These are phyloP conservation scores for Sparus aurata DNA, from an alignment of 2,797 vertebrate species.

Conservation along the genomic window DNA sequence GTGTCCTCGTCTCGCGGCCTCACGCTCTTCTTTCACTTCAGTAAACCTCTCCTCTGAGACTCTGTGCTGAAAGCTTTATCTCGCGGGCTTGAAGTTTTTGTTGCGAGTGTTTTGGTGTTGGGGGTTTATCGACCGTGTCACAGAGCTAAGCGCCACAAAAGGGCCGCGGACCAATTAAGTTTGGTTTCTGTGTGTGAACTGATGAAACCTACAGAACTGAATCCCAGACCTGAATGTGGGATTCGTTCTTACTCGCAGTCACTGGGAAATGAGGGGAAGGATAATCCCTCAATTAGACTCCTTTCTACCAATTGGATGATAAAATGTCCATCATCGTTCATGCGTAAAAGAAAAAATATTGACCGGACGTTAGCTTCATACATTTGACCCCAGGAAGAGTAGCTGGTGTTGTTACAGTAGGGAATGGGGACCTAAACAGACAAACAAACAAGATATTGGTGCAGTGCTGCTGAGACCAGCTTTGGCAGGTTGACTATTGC, in stretches of 20 bases:
- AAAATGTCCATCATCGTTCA: not conserved
- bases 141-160: not conserved
- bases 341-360: not conserved
- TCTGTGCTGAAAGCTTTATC: not conserved
- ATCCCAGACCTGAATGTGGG: not conserved
- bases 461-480: conserved; percentile 20
- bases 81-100: not conserved
- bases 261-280: not conserved
- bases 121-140: not conserved
- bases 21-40: not conserved
- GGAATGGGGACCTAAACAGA: not conserved
- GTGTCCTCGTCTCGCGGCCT: not conserved
- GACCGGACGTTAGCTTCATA: not conserved
- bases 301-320: not conserved
- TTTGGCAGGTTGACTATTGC: conserved; percentile 60
- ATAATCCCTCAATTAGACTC: not conserved
- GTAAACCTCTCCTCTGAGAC: not conserved
- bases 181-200: not conserved
- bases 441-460: conserved; percentile 15
- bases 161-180: not conserved
- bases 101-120: not conserved
- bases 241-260: not conserved
- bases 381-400: not conserved
- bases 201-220: not conserved
- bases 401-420: not conserved